Evolutionary conservation across 1,140 invertebrate species (phyloP).

Genomic region (Cheumatopsyche charites): DNA sequence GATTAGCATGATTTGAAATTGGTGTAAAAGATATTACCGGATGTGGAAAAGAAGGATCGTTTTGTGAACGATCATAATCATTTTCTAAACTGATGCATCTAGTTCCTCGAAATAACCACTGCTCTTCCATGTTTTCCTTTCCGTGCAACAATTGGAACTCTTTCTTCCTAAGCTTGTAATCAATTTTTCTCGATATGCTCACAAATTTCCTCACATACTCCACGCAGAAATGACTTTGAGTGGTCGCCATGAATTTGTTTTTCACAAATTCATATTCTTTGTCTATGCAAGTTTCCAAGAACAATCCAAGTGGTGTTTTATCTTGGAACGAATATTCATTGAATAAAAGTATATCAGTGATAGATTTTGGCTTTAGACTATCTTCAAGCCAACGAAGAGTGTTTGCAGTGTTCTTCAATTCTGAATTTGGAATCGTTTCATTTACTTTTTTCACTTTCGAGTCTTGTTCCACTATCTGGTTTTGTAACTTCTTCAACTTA

Average conservation of each 20-base stretch:
- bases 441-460: background rate
- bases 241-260: slow-evolving; percentile 3
- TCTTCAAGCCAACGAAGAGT: background rate
- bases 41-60: slow-evolving; percentile 45
- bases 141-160: slow-evolving; percentile 22
- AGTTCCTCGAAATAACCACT: slow-evolving; percentile 35
- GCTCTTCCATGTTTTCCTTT: slow-evolving; percentile 44
- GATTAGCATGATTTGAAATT: slow-evolving; percentile 49
- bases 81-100: slow-evolving; percentile 31
- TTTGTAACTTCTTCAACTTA: background rate
- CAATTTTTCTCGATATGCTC: background rate
- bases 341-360: background rate
- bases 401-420: background rate
- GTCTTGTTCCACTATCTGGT: background rate
- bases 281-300: background rate
- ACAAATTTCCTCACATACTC: background rate
- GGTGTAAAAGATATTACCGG: slow-evolving; percentile 50
- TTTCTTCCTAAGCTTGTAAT: slow-evolving; percentile 29
- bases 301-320: background rate
- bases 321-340: background rate
- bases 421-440: too few relatives aligned
- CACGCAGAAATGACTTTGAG: slow-evolving; percentile 20
- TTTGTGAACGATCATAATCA: slow-evolving; percentile 38
- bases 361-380: background rate
- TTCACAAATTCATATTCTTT: background rate